Conservation (phyloP, 2,797 vertebrate species). For the Eulemur albifrons region DNA sequence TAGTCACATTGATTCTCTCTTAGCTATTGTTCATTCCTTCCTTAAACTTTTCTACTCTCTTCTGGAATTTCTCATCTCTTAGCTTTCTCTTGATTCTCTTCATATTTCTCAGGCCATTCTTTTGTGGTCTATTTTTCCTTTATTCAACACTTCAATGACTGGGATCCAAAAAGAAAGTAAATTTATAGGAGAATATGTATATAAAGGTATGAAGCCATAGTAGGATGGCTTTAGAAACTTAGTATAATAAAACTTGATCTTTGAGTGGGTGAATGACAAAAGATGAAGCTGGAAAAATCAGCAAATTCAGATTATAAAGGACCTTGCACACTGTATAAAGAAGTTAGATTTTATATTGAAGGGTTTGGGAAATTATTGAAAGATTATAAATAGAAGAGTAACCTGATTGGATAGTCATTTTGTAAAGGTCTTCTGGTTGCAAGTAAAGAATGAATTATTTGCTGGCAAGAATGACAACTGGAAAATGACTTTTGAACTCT, state of each 20-base stretch:
- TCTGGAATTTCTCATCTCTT: background rate
- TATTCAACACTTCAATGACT: background rate
- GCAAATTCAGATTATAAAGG: background rate
- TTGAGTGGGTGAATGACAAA: background rate
- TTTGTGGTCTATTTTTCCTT: background rate
- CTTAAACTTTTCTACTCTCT: background rate
- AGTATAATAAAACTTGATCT: background rate
- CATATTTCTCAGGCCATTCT: background rate
- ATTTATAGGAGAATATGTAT: background rate
- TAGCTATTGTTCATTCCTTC: background rate
- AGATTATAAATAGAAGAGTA: background rate
- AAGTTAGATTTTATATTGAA: conserved; percentile 27
- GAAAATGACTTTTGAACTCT: background rate
- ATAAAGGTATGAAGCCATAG: background rate
- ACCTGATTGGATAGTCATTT: background rate
- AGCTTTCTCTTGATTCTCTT: background rate
- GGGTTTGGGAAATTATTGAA: background rate
- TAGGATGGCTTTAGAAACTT: background rate
- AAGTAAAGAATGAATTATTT: background rate
- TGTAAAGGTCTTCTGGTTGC: background rate
- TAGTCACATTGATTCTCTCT: background rate
- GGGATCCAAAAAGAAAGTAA: background rate
- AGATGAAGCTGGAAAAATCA: background rate
- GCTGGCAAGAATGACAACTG: background rate
- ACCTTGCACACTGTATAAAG: background rate